phyloP scores from a whole-genome alignment of 2,888 invertebrate species.

The Cheilosia vernalis region DNA sequence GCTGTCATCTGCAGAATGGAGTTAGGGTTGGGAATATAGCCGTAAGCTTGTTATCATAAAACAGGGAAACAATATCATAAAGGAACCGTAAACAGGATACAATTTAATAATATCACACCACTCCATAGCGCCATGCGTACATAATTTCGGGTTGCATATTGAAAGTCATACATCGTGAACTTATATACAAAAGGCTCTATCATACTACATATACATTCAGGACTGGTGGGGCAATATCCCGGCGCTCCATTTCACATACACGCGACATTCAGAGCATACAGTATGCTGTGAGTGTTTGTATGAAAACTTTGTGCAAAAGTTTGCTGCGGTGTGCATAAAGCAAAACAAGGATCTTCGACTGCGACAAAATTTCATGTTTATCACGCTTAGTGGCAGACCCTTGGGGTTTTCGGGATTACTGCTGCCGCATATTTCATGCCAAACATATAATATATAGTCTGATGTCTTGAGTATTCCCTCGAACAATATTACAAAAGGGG shows the following conservation, averaged over 20 bases:
- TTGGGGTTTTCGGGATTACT: constrained; percentile 74
- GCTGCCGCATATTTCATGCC: constrained; percentile 72
- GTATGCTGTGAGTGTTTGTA: constrained; percentile 40
- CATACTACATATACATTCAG: constrained; percentile 8
- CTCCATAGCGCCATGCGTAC: not conserved
- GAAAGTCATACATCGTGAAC: constrained; percentile 64
- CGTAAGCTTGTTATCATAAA: constrained; percentile 73
- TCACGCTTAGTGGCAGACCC: constrained; percentile 73
- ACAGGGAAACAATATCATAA: constrained; percentile 74
- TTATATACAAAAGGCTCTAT: constrained; percentile 21
- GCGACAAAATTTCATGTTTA: constrained; percentile 74
- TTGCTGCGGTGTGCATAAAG: constrained; percentile 70
- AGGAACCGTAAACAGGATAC: constrained; percentile 74
- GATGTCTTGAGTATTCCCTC: constrained; percentile 33
- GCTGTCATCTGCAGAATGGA: constrained; percentile 57
- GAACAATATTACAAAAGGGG: constrained; percentile 32
- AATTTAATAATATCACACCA: constrained; percentile 72
- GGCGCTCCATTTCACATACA: constrained; percentile 19
- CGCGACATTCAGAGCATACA: constrained; percentile 32
- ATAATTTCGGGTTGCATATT: constrained; percentile 51
- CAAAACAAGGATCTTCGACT: constrained; percentile 68
- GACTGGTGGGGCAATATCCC: constrained; percentile 13
- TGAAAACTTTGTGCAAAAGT: constrained; percentile 66
- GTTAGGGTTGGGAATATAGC: constrained; percentile 56
- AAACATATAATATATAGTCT: constrained; percentile 47